Evolutionary conservation across 2,113 vertebrate species (phyloP).

Genomic region (Cacatua alba): DNA sequence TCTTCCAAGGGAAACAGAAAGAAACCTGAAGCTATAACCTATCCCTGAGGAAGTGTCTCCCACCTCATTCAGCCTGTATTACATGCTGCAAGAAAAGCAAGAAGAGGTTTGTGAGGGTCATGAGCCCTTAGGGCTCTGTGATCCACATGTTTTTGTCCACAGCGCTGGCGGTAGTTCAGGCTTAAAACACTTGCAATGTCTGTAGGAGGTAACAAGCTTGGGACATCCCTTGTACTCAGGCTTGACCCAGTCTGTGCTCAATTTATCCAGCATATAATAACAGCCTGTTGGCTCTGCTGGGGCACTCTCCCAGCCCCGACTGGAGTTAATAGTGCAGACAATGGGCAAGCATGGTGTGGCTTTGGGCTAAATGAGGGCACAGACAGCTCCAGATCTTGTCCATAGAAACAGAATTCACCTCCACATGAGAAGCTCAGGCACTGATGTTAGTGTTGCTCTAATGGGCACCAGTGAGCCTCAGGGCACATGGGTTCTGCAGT

Average conservation of each 20-base stretch:
- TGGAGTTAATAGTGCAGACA: neutral
- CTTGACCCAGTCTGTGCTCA: neutral
- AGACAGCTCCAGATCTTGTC: neutral
- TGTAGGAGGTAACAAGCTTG: neutral
- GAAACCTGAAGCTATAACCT: neutral
- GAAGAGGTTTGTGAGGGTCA: neutral
- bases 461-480: neutral
- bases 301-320: neutral
- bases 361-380: neutral
- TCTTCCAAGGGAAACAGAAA: neutral
- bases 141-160: fast-evolving
- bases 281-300: neutral
- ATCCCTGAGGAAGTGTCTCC: neutral
- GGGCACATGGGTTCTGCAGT: neutral
- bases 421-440: neutral
- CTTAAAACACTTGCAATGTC: neutral
- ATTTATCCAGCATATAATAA: neutral
- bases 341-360: neutral
- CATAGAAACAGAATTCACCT: neutral
- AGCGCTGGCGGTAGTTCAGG: neutral
- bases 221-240: neutral
- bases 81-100: neutral
- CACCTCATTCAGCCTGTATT: neutral
- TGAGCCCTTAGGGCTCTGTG: neutral
- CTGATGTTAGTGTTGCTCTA: neutral